These are phyloP conservation scores for Rhynchomys soricoides DNA, from an alignment of 2,113 vertebrate genomes.

Conservation along the genomic window DNA sequence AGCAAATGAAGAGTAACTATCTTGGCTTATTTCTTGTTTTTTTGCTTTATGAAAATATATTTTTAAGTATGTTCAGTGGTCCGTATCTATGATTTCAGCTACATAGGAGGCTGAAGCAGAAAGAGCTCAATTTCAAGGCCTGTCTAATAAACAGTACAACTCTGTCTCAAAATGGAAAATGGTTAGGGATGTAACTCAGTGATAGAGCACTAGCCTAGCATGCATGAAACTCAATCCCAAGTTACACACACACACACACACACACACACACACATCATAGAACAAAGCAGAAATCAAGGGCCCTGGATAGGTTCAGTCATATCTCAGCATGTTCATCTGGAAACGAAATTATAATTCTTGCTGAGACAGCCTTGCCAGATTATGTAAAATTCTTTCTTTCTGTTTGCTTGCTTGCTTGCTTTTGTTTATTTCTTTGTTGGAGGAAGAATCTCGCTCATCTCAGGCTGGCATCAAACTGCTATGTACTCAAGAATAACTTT, in stretches of 20 bases:
- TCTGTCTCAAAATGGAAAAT: background rate
- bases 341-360: slow-evolving; percentile 26
- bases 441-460: background rate
- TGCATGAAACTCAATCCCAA: background rate
- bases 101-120: background rate
- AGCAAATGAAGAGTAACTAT: background rate
- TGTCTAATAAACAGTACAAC: background rate
- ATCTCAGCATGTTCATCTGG: slow-evolving; percentile 20
- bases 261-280: background rate
- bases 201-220: background rate
- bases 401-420: background rate
- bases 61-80: background rate
- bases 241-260: background rate
- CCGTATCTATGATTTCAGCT: background rate
- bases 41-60: slow-evolving; percentile 39
- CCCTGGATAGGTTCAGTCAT: background rate
- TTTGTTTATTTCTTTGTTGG: background rate
- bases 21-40: slow-evolving; percentile 34
- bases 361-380: background rate
- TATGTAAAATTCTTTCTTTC: background rate
- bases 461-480: background rate
- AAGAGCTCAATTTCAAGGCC: background rate
- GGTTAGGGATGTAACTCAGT: background rate
- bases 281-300: background rate
- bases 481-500: background rate